Evolutionary conservation across 1,140 invertebrate genomes (phyloP).

Genomic region (Anastrepha obliqua): DNA sequence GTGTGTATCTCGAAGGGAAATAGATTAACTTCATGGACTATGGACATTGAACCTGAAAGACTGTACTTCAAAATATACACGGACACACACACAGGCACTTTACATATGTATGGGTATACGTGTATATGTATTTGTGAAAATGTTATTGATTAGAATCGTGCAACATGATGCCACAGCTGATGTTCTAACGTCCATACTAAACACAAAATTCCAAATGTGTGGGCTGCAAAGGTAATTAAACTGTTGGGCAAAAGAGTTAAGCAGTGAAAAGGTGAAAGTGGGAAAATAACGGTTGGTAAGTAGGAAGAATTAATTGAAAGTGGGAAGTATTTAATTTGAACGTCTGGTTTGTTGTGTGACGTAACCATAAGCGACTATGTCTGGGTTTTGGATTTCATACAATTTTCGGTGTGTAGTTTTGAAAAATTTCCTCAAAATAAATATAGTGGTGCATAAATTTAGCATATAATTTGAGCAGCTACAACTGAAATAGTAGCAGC

Average conservation of each 20-base stretch:
- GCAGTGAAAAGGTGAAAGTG: background rate
- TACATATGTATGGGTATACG: background rate
- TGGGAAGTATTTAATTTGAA: background rate
- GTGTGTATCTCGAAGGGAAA: background rate
- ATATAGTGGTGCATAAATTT: too few species aligned
- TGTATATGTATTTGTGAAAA: constrained; percentile 11
- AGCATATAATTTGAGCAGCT: background rate
- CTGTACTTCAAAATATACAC: background rate
- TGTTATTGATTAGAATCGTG: constrained; percentile 43
- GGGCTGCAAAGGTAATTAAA: constrained; percentile 37
- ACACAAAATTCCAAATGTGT: background rate
- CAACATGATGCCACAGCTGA: constrained; percentile 30
- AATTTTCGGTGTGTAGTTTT: background rate
- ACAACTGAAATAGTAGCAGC: too few species aligned
- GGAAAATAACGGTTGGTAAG: background rate
- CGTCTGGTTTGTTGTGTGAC: background rate
- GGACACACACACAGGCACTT: background rate
- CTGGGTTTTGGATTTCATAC: background rate
- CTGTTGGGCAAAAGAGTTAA: constrained; percentile 29
- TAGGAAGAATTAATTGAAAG: constrained; percentile 7
- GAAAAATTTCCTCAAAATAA: too few species aligned
- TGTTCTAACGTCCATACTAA: background rate
- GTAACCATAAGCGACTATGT: background rate
- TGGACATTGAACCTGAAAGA: constrained; percentile 49
- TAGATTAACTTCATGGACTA: constrained; percentile 19